Base-by-base conservation (phyloP, 2,113 vertebrate genomes). In the Colistium nudipinnis region DNA sequence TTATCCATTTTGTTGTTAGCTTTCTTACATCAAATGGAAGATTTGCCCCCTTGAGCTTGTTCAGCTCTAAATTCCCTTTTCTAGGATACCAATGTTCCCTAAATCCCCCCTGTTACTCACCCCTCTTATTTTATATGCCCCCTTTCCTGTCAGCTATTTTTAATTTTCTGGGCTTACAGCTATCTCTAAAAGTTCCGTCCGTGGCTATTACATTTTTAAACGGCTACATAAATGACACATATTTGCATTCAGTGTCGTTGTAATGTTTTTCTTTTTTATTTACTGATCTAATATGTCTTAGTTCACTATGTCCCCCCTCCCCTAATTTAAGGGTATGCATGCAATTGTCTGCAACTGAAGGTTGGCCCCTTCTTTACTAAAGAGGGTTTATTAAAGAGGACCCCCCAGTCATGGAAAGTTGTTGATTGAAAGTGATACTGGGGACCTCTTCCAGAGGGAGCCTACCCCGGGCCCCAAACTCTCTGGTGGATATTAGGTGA, bases 391-490 rank as follows among this genome's bases (percentile, higher is more conserved):
- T 33, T 51, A 24, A 47, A 10, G 24, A 2, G 1, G 1, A 5
- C 31, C 17, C 2, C 4, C 5, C 31, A 70, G 28, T 51, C 39
- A 13, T 17, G 13, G 7, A 41, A 16, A 20, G 14, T 16, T 6
- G 12, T 20, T 68, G 16, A 63, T 70, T 25, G 14, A 51, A 70
- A 70, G 30, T 19, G 28, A 62, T 47, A 27, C 17, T 30, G 7
- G 1, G 27, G 3, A 31, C 43, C 25, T 45, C 7, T 22, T 20
- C 12, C 19, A 30, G 31, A 48, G 14, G 14, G 19, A 12, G 25
- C 12, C 52, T 36, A 16, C 31, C 6, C 24, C n/a, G 24, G 24
- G 4, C 53, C 13, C 36, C 52, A n/a, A 31, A 20, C 39, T 35
- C 52, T 10, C 43, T 9, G 16, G 48, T 62, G 49, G 74, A 27